These are phyloP conservation scores for Nesidiocoris tenuis DNA, from an alignment of 2,888 invertebrate species.

Conservation along the genomic window DNA sequence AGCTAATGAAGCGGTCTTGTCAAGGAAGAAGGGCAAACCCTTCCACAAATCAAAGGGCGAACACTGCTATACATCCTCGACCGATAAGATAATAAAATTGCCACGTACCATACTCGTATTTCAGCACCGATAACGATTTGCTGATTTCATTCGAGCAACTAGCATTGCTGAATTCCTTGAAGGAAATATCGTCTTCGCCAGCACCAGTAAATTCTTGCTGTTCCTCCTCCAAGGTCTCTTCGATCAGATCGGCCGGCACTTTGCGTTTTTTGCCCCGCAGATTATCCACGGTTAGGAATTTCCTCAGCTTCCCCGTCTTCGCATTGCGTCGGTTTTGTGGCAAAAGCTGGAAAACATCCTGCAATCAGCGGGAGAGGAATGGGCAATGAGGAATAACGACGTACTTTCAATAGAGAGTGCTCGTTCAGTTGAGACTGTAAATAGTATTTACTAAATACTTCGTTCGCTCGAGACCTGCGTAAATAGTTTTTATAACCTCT, in stretches of 20 bases:
- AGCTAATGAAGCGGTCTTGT: no score
- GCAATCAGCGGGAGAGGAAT: background rate
- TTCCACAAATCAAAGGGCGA: no score
- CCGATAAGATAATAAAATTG: no score
- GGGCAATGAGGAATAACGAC: background rate
- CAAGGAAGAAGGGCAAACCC: no score
- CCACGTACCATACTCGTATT: conserved; percentile 29
- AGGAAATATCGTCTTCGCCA: conserved; percentile 18
- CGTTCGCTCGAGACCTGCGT: no score
- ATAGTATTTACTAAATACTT: no score
- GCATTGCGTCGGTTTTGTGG: conserved; percentile 24
- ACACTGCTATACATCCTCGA: no score
- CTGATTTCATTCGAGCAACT: conserved; percentile 29
- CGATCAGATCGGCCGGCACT: conserved; percentile 28
- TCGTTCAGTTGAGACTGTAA: no score
- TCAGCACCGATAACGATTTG: conserved; percentile 13
- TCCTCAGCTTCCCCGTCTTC: conserved; percentile 7
- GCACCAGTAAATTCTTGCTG: background rate
- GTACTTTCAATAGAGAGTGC: background rate
- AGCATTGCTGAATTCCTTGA: conserved; percentile 4
- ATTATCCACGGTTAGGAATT: conserved; percentile 31
- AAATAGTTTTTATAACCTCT: no score
- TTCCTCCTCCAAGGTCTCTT: background rate
- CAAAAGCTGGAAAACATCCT: conserved; percentile 29
- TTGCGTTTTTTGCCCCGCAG: conserved; percentile 30